Conservation (phyloP, 2,113 vertebrate genomes). For the Heliornis fulica region DNA sequence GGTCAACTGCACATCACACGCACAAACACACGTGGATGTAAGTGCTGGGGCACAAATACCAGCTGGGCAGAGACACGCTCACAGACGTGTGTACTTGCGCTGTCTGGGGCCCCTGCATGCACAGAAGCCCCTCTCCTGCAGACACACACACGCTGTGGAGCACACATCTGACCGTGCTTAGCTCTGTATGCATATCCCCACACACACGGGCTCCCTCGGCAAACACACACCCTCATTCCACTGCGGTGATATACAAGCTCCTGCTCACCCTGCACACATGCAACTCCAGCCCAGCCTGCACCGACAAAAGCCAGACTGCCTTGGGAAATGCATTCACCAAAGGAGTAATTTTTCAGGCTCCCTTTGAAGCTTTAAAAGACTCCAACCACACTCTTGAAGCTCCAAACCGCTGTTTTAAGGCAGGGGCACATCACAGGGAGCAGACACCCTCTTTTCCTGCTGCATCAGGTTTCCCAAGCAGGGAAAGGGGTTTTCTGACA, state of each 20-base stretch:
- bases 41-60: accelerated
- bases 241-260: neutral
- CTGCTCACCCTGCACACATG: neutral
- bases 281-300: neutral
- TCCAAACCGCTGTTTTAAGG: neutral
- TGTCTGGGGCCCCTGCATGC: neutral
- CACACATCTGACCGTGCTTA: accelerated
- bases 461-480: accelerated
- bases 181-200: neutral
- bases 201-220: neutral
- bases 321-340: neutral
- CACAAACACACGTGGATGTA: accelerated
- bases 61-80: accelerated
- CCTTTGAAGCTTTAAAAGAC: neutral
- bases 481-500: neutral
- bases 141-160: accelerated
- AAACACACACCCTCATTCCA: constrained; percentile 8
- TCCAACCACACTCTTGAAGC: neutral
- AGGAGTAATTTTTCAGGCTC: neutral
- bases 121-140: neutral
- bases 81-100: accelerated
- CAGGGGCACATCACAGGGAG: neutral
- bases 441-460: accelerated
- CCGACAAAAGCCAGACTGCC: neutral
- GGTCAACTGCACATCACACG: accelerated